Base-by-base conservation (phyloP, 2,888 invertebrate species). In the Polydrusus pterygomalis region DNA sequence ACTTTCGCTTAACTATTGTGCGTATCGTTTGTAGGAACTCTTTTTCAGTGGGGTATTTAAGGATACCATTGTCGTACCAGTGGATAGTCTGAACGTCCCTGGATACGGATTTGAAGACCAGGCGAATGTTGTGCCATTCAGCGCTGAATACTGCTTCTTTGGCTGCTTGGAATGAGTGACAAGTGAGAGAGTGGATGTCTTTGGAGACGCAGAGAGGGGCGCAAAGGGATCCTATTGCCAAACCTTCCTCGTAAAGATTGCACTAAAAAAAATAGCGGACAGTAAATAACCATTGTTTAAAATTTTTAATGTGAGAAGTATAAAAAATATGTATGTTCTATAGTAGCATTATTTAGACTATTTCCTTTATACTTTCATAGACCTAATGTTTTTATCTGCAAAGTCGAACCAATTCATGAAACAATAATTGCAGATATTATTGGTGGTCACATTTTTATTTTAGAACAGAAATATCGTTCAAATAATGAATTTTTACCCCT, bases 181-280 rank as follows among this genome's bases (percentile, higher is more conserved):
- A 93, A 9, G 90, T 89, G 11, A 91, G 83, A 11, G 91, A 90
- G 68, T 89, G 87, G 74, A 91, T 88, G 49, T 89, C 89, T 71
- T 88, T 86, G 30, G 89, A 88, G 17, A 88, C 85, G 84, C 93
- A 94, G 15, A 93, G 83, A 0, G 91, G 90, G 15, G 88, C 87
- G 84, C 93, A 94, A n/a, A 93, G 85, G 76, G 90, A 91, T 43
- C 93, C 93, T 67, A 91, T 87, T 7, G 91, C 90, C 71, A 88
- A 82, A 9, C 90, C 90, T 75, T 88, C 87, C 71, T 87, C 86
- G 84, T 91, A 90, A 60, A 88, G 86, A 71, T 87, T 86, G 83
- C 92, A 92, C 92, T 92, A 87, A 76, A 82, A 80, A 25, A 25
- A 25, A n/a, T n/a, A n/a, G n/a, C n/a, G n/a, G n/a, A n/a, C n/a